These are phyloP conservation scores for Caenorhabditis sulstoni DNA, from an alignment of 2,888 invertebrate species.

Conservation along the genomic window DNA sequence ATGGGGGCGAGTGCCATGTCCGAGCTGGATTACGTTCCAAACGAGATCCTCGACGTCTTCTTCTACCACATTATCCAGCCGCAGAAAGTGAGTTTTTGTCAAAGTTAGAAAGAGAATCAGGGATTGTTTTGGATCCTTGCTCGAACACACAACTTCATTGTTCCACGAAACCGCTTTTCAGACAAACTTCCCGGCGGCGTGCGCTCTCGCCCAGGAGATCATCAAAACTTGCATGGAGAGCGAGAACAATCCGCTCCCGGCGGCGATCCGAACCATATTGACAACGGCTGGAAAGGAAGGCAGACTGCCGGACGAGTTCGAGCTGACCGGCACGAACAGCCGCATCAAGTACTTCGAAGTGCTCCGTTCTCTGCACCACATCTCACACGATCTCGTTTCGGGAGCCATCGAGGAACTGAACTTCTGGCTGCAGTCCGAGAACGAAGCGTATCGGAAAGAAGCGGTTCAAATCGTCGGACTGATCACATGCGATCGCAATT, in stretches of 20 bases:
- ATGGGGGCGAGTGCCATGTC: constrained; percentile 25
- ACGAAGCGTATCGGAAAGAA: constrained; percentile 19
- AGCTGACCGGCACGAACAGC: constrained; percentile 46
- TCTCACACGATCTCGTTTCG: constrained; percentile 37
- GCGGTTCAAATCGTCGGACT: constrained; percentile 42
- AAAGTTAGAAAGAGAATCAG: no score
- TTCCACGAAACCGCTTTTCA: constrained; percentile 1
- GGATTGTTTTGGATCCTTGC: no score
- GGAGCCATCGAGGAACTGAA: constrained; percentile 34
- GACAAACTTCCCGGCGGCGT: constrained; percentile 26
- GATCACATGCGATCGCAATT: constrained; percentile 17
- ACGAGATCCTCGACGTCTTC: constrained; percentile 60
- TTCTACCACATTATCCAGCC: constrained; percentile 64
- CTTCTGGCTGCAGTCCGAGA: constrained; percentile 51
- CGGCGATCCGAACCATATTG: constrained; percentile 14
- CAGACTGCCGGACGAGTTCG: constrained; percentile 58
- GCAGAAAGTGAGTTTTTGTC: constrained; percentile 53
- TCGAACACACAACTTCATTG: background rate
- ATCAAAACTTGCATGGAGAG: constrained; percentile 18
- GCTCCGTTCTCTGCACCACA: constrained; percentile 50
- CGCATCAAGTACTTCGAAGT: constrained; percentile 55
- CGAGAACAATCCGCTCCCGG: constrained; percentile 8
- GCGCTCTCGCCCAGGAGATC: constrained; percentile 24
- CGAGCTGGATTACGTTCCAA: constrained; percentile 48
- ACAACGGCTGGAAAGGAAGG: constrained; percentile 39